These are phyloP conservation scores for Geotrypetes seraphini DNA, from an alignment of 2,797 vertebrate genomes.

Conservation along the genomic window DNA sequence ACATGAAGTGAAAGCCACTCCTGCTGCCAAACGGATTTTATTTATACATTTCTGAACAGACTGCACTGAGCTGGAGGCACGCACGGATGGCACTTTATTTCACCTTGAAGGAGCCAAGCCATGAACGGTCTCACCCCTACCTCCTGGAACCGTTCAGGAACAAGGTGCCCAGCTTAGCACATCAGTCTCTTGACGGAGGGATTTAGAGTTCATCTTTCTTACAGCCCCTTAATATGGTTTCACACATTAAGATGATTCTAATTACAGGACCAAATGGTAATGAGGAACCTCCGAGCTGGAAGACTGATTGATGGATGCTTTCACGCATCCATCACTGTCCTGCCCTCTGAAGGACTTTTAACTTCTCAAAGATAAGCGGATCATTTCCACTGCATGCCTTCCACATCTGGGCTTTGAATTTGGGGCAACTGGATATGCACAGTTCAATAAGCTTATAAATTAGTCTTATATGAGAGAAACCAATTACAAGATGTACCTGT, in stretches of 20 bases:
- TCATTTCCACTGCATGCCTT: too few species aligned
- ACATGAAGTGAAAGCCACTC: too few species aligned
- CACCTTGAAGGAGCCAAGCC: not conserved
- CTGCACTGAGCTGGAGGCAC: too few species aligned
- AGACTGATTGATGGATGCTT: constrained; percentile 21
- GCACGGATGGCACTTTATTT: too few species aligned
- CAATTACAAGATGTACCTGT: too few species aligned
- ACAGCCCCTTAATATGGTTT: constrained; percentile 3
- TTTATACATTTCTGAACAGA: too few species aligned
- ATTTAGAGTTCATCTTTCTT: not conserved
- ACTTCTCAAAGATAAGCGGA: constrained; percentile 19
- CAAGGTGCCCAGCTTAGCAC: not conserved
- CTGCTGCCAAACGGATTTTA: too few species aligned
- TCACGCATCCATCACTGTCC: constrained; percentile 24
- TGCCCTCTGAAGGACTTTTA: constrained; percentile 22
- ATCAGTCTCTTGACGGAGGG: constrained; percentile 3
- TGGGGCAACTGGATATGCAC: too few species aligned
- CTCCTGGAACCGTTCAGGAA: fast-evolving
- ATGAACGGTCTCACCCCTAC: not conserved
- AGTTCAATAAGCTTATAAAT: too few species aligned
- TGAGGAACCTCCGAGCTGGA: constrained; percentile 13
- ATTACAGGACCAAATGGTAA: constrained; percentile 19
- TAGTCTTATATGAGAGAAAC: too few species aligned
- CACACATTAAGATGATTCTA: not conserved
- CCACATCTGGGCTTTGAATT: too few species aligned